Evolutionary conservation across 2,797 vertebrate species (phyloP), one percentile per base, ranked within the genome.

Genomic region (Micrastur ruficollis): DNA sequence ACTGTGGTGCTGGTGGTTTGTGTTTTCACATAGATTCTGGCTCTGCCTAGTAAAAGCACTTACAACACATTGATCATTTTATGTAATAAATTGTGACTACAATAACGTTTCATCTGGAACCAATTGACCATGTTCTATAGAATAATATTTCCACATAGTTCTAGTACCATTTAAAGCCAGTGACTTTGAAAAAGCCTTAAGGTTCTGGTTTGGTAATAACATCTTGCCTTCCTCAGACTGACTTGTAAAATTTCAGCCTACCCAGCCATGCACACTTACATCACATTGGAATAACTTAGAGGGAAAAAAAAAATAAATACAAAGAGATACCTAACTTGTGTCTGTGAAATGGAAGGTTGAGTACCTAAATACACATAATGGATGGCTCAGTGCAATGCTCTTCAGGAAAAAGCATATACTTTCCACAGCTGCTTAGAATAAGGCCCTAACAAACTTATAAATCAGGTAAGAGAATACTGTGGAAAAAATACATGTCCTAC

Each of bases 121-220:
- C 19, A 80, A 22, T 0, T 66, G 67, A 76, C 50, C 0, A 0
- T n/a, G 46, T 63, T 40, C 65, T 47, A 16, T 1, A 63, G 72
- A 81, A 56, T 8, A 86, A 59, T n/a, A 34, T 18, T 66, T 75
- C 23, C 49, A 25, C 1, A 2, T 58, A 34, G 13, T 78, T 81
- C 53, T 55, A 62, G 12, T 27, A 44, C 5, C 0, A 68, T 55
- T 80, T 68, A 73, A 84, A 85, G 74, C 21, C 10, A 55, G 42
- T 73, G n/a, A 62, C 42, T 65, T 40, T 22, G 25, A 73, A 40
- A 78, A 31, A 10, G 5, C 15, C 61, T 19, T 53, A 84, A 59
- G 55, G 36, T 34, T 65, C 40, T 36, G 14, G 9, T 61, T 75
- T 72, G 23, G 14, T 22, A 79, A 34, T 31, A 80, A 62, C 13